These are phyloP conservation scores for Carlito syrichta DNA, from an alignment of 2,113 vertebrate species.

Conservation along the genomic window DNA sequence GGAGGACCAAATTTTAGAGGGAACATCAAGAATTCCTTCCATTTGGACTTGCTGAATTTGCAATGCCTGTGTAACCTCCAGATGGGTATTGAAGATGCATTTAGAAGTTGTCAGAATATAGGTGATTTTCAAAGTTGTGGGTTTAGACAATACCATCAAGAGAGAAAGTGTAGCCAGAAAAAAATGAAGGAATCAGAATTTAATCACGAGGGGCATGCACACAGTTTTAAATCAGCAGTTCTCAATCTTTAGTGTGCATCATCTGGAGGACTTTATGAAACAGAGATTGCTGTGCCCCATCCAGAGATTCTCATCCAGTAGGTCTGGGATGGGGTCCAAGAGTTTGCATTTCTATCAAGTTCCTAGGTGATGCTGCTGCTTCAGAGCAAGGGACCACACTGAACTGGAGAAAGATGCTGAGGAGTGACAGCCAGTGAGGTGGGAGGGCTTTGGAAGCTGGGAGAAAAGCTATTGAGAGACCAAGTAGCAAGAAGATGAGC, in stretches of 20 bases:
- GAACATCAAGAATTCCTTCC: background rate
- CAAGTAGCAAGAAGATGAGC: background rate
- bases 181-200: background rate
- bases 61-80: background rate
- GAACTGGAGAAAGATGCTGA: background rate
- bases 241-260: background rate
- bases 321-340: background rate
- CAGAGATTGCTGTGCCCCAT: background rate
- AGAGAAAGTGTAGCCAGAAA: background rate
- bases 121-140: background rate
- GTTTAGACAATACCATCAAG: background rate
- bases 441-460: background rate
- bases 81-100: background rate
- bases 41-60: background rate
- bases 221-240: background rate
- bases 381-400: background rate
- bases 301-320: background rate
- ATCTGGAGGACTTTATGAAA: background rate
- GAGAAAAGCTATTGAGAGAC: background rate
- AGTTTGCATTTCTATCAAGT: background rate
- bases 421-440: background rate
- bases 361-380: background rate
- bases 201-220: fast-evolving
- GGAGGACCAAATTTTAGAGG: background rate
- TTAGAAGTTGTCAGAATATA: background rate